These are phyloP conservation scores for Cylindroiulus punctatus DNA, from an alignment of 2,888 invertebrate genomes.

Conservation along the genomic window DNA sequence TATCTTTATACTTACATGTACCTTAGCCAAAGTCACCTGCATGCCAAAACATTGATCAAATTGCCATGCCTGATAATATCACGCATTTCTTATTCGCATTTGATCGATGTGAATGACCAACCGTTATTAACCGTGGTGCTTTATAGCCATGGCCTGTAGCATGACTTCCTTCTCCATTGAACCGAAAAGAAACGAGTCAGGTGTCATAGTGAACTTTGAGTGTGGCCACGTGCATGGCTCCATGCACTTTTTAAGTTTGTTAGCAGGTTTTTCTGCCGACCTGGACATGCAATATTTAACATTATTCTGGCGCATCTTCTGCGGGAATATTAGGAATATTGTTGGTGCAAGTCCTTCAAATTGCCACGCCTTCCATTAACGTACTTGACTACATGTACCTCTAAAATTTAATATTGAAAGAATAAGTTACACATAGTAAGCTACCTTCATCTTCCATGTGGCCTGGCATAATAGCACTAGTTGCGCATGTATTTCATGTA, in stretches of 20 bases:
- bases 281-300: background rate
- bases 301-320: background rate
- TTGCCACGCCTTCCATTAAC: background rate
- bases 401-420: background rate
- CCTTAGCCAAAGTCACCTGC: conserved; percentile 30
- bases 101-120: conserved; percentile 49
- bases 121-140: conserved; percentile 39
- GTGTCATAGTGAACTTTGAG: conserved; percentile 8
- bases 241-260: background rate
- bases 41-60: conserved; percentile 51
- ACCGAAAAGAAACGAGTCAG: conserved; percentile 40
- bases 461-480: background rate
- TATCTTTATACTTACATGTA: background rate
- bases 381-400: background rate
- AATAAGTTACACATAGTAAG: background rate
- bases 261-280: conserved; percentile 3
- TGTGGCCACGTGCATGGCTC: background rate
- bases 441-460: background rate
- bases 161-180: background rate
- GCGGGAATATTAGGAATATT: background rate
- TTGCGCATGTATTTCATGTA: background rate
- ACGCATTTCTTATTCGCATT: background rate
- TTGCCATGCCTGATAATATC: conserved; percentile 26
- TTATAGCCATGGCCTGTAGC: conserved; percentile 19
- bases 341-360: background rate